Base-by-base conservation (phyloP, 2,113 vertebrate genomes). In the Cynopterus brachyotis region DNA sequence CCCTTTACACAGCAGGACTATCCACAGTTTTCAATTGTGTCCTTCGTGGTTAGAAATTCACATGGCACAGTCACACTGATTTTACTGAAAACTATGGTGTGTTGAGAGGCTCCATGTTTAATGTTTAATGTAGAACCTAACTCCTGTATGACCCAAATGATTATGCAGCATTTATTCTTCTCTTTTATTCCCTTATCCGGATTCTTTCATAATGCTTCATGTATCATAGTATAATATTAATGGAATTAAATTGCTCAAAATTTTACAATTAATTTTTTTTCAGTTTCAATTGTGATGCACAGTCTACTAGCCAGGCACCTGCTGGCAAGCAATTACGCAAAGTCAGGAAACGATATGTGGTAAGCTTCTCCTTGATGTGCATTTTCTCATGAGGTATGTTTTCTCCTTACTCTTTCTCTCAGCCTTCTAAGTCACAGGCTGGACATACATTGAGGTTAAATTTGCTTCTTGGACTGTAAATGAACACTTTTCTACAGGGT, bases 211-310 rank as follows among this genome's bases (percentile, higher is more conserved):
- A 66, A 89, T 89, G 42, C 10, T 92, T 80, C 37, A 16, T 92
- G 53, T 92, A 90, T 95, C 35, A 30, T 64, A 30, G 35, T 85
- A 3, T 73, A 75, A 75, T 70, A 67, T 93, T 92, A 95, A 64
- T 83, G 32, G 94, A 96, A 72, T 96, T 79, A 66, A 81, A 35
- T 95, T 79, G 55, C 67, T 93, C 16, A 88, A 82, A 88, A 96
- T 78, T 85, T 93, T 82, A n/a, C 59, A 72, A 93, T 93, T 91
- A 84, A 42, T 72, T 96, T 64, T 60, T 89, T 95, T 97, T 92
- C 75, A 60, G 66, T 95, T 92, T 92, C 45, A 69, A 26, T 95
- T 90, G 69, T 90, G 67, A 90, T 75, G 85, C 45, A 89, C 17
- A 75, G 28, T 75, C 69, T 64, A 47, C 73, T 80, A 64, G 86